Conservation (phyloP, 2,888 invertebrate species). For the Ametastegia equiseti region DNA sequence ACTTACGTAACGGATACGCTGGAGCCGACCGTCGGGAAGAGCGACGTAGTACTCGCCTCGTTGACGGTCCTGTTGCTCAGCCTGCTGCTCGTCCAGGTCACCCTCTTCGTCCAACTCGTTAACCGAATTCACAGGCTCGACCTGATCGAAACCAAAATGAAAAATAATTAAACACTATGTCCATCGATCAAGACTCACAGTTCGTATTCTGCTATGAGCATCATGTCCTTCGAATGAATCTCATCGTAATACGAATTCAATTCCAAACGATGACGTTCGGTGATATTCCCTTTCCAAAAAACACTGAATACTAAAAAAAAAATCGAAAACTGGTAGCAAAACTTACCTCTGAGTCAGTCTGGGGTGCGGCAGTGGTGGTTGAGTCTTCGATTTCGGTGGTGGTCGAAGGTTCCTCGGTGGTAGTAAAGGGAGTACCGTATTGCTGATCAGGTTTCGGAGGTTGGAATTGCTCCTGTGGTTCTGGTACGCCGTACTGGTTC, state of each 20-base stretch:
- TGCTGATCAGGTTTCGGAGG: slow-evolving; percentile 56
- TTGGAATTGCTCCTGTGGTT: slow-evolving; percentile 61
- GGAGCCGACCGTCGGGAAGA: slow-evolving; percentile 81
- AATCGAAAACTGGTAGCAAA: slow-evolving; percentile 3
- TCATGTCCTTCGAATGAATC: neutral
- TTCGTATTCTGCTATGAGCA: neutral
- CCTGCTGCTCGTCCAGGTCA: slow-evolving; percentile 66
- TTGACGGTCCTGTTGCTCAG: slow-evolving; percentile 63
- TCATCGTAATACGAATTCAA: too few relatives aligned
- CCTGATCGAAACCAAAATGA: slow-evolving; percentile 53
- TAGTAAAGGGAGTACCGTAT: slow-evolving; percentile 64
- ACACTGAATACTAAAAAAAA: too few relatives aligned
- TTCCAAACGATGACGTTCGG: too few relatives aligned
- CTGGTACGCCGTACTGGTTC: slow-evolving; percentile 56
- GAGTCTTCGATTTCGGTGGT: slow-evolving; percentile 70
- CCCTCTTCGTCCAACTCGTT: slow-evolving; percentile 71
- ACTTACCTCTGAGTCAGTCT: slow-evolving; percentile 66
- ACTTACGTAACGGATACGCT: slow-evolving; percentile 81
- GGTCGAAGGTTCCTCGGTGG: slow-evolving; percentile 69
- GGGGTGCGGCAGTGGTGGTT: slow-evolving; percentile 67
- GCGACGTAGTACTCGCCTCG: slow-evolving; percentile 82
- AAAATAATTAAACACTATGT: too few relatives aligned
- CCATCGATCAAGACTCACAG: neutral
- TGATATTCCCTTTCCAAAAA: too few relatives aligned
- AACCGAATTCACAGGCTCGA: slow-evolving; percentile 66